phyloP scores from a whole-genome alignment of 2,797 vertebrate genomes.

The Cyclura pinguis region DNA sequence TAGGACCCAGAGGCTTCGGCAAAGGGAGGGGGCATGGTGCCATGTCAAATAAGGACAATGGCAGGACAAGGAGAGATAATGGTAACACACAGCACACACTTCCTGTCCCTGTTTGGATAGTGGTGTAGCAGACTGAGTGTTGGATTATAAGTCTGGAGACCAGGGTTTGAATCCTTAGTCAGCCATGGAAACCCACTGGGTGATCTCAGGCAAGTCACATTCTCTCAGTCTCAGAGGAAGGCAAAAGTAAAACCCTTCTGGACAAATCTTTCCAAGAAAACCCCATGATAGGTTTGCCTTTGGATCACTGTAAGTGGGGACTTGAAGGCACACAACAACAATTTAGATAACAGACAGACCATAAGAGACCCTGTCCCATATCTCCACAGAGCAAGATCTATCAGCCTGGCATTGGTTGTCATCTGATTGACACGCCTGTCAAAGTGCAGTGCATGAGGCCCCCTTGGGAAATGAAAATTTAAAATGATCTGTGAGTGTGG shows the following conservation, averaged over 20 bases:
- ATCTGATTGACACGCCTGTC: background rate
- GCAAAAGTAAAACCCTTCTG: background rate
- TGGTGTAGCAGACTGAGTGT: too few relatives aligned
- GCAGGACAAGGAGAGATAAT: too few relatives aligned
- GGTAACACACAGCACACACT: too few relatives aligned
- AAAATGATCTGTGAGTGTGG: background rate
- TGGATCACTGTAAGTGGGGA: too few relatives aligned
- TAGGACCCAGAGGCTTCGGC: background rate
- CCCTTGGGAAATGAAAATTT: background rate
- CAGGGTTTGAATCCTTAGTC: too few relatives aligned
- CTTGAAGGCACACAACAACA: background rate
- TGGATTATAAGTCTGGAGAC: too few relatives aligned
- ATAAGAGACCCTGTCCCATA: too few relatives aligned
- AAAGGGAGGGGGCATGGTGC: background rate
- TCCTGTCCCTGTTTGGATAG: background rate
- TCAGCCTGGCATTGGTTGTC: background rate
- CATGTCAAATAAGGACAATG: background rate
- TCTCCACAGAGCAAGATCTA: background rate
- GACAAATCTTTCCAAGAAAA: too few relatives aligned
- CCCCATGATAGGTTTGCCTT: too few relatives aligned
- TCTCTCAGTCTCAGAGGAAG: too few relatives aligned
- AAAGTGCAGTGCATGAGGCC: background rate
- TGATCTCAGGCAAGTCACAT: background rate
- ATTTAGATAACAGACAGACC: too few relatives aligned
- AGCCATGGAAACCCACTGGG: too few relatives aligned